Percentiles rank a stretch among this genome's conserved stretches.
Evolutionary conservation across 2,888 invertebrate genomes (phyloP).

Genomic region (Acleris laterana): DNA sequence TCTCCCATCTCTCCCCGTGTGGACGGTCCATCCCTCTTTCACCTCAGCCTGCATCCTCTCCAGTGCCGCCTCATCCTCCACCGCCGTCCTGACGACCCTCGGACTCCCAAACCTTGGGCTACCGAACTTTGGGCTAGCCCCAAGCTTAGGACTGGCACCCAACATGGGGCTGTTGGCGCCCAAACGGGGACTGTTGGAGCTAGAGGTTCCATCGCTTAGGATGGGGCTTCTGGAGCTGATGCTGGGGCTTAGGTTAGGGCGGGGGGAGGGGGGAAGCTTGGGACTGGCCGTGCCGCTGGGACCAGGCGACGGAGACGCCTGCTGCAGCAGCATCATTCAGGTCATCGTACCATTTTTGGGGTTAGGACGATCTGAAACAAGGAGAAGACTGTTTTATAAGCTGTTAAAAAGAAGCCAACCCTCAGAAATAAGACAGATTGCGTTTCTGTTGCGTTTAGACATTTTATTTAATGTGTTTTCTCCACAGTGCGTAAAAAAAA

Average conservation of each 20-base stretch:
- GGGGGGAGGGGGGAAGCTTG: slow-evolving; percentile 64
- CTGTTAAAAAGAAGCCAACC: neutral
- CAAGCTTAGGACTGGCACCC: slow-evolving; percentile 55
- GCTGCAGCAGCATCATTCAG: slow-evolving; percentile 82
- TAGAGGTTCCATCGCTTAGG: slow-evolving; percentile 64
- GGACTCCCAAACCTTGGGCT: slow-evolving; percentile 76
- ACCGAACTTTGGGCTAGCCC: slow-evolving; percentile 70
- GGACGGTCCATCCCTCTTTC: slow-evolving; percentile 91
- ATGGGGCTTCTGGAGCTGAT: slow-evolving; percentile 60
- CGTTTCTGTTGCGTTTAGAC: too few species aligned
- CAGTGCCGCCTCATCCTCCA: slow-evolving; percentile 75
- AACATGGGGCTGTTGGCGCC: slow-evolving; percentile 53
- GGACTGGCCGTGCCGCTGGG: slow-evolving; percentile 81
- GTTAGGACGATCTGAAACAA: slow-evolving; percentile 60
- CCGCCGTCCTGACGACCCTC: slow-evolving; percentile 53
- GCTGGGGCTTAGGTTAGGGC: slow-evolving; percentile 62
- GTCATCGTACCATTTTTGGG: slow-evolving; percentile 71
- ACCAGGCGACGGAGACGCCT: slow-evolving; percentile 78
- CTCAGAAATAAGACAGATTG: too few species aligned
- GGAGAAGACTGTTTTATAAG: slow-evolving; percentile 35
- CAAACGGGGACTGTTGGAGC: slow-evolving; percentile 59
- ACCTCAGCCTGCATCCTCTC: slow-evolving; percentile 85
- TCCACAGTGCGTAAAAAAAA: too few species aligned
- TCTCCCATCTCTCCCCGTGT: slow-evolving; percentile 90
- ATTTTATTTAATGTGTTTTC: too few species aligned